A percentile compares a stretch with the other conserved stretches of the same genome.
Conservation (phyloP, 2,888 invertebrate species). For the Campaea margaritaria region DNA sequence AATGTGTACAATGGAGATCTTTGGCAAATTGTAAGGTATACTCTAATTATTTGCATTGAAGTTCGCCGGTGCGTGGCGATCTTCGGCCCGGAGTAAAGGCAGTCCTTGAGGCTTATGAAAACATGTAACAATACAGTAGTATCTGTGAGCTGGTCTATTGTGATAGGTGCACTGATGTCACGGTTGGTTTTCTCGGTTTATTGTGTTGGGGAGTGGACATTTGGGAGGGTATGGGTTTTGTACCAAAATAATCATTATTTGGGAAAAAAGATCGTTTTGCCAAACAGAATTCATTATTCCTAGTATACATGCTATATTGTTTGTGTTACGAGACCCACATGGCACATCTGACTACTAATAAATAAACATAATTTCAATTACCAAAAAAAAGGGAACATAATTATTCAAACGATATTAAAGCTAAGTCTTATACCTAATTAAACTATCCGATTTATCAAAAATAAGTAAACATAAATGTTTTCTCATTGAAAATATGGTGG, state of each 20-base stretch:
- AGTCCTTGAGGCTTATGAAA: slow-evolving; percentile 80
- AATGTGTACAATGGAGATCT: slow-evolving; percentile 77
- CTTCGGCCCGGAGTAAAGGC: slow-evolving; percentile 66
- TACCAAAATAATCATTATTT: background rate
- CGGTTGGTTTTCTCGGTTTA: slow-evolving; percentile 42
- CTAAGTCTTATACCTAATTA: too few relatives aligned
- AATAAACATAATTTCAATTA: too few relatives aligned
- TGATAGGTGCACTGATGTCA: slow-evolving; percentile 61
- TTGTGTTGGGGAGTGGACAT: slow-evolving; percentile 22
- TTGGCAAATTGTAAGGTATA: slow-evolving; percentile 85
- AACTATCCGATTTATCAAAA: too few relatives aligned
- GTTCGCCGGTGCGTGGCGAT: slow-evolving; percentile 72
- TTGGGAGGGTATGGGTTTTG: background rate
- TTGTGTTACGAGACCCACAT: too few relatives aligned
- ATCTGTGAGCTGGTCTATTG: slow-evolving; percentile 55
- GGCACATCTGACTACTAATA: too few relatives aligned
- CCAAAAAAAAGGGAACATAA: too few relatives aligned
- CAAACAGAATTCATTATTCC: background rate
- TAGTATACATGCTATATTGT: too few relatives aligned
- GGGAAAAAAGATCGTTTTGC: background rate
- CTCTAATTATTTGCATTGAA: slow-evolving; percentile 82
- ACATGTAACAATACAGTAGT: slow-evolving; percentile 71
- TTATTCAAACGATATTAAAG: too few relatives aligned
- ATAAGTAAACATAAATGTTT: too few relatives aligned
- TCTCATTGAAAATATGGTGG: too few relatives aligned